Percentiles rank a stretch among this genome's conserved stretches.
Evolutionary conservation across 2,888 invertebrate species (phyloP).

Genomic region (Andrena camellia): DNA sequence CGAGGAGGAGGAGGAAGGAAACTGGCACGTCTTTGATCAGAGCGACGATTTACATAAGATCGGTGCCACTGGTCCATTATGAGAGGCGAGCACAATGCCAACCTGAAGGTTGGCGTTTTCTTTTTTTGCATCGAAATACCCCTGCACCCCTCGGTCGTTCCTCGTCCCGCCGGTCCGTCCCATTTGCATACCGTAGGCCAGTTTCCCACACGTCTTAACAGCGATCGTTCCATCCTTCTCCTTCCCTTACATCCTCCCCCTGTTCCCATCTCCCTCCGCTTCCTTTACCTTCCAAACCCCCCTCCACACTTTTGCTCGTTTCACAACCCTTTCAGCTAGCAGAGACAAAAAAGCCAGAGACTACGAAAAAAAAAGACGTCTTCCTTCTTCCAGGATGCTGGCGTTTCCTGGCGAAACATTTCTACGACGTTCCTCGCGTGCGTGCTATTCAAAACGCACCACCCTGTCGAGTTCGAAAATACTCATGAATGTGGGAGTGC

Average conservation of each 20-base stretch:
- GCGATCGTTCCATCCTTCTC: conserved; percentile 54
- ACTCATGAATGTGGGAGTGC: background rate
- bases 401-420: conserved; percentile 67
- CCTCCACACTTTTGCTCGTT: conserved; percentile 34
- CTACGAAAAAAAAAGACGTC: conserved; percentile 61
- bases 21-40: conserved; percentile 68
- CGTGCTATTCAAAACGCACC: conserved; percentile 14
- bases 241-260: conserved; percentile 35
- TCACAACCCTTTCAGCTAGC: conserved; percentile 69
- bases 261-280: conserved; percentile 43
- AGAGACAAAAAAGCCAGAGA: conserved; percentile 67
- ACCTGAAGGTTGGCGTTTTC: conserved; percentile 71
- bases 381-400: conserved; percentile 61
- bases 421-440: conserved; percentile 9
- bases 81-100: conserved; percentile 72
- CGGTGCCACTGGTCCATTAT: conserved; percentile 76
- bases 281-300: conserved; percentile 4
- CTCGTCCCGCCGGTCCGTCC: conserved; percentile 61
- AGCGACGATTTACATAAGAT: conserved; percentile 77
- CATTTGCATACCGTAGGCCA: conserved; percentile 77
- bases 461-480: background rate
- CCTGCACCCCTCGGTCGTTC: conserved; percentile 38
- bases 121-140: conserved; percentile 34
- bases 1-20: conserved; percentile 37
- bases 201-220: conserved; percentile 78